Conservation (phyloP, 2,797 vertebrate genomes). For the Percopsis omiscomaycus region DNA sequence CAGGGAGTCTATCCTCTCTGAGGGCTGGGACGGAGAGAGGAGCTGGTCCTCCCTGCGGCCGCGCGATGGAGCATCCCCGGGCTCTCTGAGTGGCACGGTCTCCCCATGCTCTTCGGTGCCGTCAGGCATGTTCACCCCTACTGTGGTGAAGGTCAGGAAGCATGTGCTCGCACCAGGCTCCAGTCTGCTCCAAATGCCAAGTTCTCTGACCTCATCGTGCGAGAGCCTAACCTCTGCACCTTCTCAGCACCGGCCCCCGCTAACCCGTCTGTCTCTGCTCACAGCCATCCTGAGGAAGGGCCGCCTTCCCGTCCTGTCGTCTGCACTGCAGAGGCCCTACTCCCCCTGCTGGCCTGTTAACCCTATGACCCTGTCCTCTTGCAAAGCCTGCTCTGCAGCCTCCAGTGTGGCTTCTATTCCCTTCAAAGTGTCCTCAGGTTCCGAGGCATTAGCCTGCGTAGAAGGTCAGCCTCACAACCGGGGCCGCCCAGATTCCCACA, state of each 20-base stretch:
- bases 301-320: constrained; percentile 75
- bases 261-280: constrained; percentile 88
- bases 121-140: constrained; percentile 76
- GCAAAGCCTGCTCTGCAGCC: constrained; percentile 76
- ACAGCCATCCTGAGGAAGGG: constrained; percentile 93
- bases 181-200: constrained; percentile 78
- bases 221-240: constrained; percentile 71
- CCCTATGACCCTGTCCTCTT: constrained; percentile 71
- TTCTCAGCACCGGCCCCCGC: constrained; percentile 75
- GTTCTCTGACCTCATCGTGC: constrained; percentile 75
- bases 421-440: constrained; percentile 55
- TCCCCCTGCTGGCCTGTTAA: constrained; percentile 80
- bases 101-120: constrained; percentile 74
- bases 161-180: constrained; percentile 85
- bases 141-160: constrained; percentile 78
- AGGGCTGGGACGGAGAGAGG: constrained; percentile 64
- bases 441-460: constrained; percentile 52
- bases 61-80: constrained; percentile 57
- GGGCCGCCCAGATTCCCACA: constrained; percentile 30
- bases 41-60: constrained; percentile 52
- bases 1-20: constrained; percentile 76
- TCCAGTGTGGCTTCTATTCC: constrained; percentile 75
- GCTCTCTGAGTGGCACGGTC: constrained; percentile 60
- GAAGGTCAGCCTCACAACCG: constrained; percentile 41
- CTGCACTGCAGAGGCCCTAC: constrained; percentile 73